Conservation (phyloP, 2,797 vertebrate genomes). For the Enteromius thamalakanensis region DNA sequence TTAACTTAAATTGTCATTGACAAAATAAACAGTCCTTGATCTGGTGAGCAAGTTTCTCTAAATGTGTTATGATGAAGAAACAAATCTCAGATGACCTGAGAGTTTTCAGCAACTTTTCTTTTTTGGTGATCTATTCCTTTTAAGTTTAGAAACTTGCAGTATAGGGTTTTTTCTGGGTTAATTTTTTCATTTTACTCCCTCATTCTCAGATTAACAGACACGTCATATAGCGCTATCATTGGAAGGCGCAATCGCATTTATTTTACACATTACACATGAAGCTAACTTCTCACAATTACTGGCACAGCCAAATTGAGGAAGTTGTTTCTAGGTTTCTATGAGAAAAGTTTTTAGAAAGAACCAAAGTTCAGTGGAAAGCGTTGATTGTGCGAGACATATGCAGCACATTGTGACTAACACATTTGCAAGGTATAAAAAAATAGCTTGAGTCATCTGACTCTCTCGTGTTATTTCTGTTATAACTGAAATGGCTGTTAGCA, state of each 20-base stretch:
- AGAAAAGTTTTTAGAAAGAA: constrained; percentile 37
- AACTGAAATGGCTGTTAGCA: background rate
- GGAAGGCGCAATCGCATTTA: background rate
- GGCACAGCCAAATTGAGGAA: constrained; percentile 3
- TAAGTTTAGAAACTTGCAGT: background rate
- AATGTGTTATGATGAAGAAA: background rate
- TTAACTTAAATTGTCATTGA: background rate
- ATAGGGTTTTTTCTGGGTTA: background rate
- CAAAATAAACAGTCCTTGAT: background rate
- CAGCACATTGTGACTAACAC: constrained; percentile 49
- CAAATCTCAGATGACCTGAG: background rate
- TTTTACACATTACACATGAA: background rate
- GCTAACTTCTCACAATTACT: background rate
- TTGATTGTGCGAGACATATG: constrained; percentile 31
- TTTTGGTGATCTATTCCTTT: background rate
- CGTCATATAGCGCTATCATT: background rate
- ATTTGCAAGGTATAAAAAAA: constrained; percentile 19
- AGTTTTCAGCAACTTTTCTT: background rate
- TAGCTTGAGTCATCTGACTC: constrained; percentile 20
- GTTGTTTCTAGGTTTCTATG: constrained; percentile 1
- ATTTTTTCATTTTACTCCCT: background rate
- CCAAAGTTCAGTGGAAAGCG: constrained; percentile 26
- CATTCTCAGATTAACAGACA: constrained; percentile 16
- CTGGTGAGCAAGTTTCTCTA: background rate
- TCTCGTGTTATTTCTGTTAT: background rate